phyloP scores from a whole-genome alignment of 2,113 vertebrate species.

The Oreochromis niloticus region DNA sequence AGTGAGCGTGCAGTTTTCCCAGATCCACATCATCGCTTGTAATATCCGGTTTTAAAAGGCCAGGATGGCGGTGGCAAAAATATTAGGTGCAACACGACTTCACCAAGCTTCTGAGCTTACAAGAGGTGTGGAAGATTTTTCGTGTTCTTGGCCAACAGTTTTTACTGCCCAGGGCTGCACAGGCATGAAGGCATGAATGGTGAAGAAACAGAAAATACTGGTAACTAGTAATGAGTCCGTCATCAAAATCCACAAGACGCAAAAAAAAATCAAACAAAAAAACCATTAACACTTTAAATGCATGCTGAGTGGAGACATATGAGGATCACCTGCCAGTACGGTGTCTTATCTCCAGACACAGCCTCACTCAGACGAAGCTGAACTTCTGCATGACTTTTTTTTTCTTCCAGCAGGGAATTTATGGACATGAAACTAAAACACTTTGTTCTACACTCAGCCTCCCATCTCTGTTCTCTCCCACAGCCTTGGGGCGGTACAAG shows the following conservation, averaged over 20 bases:
- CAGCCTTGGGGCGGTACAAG: background rate
- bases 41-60: background rate
- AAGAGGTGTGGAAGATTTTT: background rate
- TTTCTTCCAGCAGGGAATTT: constrained; percentile 24
- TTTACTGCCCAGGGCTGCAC: background rate
- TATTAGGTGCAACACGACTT: background rate
- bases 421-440: constrained; percentile 23
- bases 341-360: background rate
- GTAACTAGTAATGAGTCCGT: background rate
- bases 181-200: background rate
- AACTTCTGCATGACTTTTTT: constrained; percentile 10
- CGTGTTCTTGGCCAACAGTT: background rate
- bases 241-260: background rate
- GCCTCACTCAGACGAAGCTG: background rate
- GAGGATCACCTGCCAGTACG: background rate
- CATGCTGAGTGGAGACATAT: background rate
- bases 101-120: background rate
- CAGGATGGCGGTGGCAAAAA: background rate
- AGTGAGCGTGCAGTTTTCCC: background rate
- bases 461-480: constrained; percentile 17
- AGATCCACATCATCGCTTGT: background rate
- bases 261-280: background rate
- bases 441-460: constrained; percentile 27
- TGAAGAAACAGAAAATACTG: background rate
- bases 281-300: background rate